A percentile compares a stretch with the other conserved stretches of the same genome.
Conservation (phyloP, 1,140 invertebrate genomes). For the Kradibia gibbosae region DNA sequence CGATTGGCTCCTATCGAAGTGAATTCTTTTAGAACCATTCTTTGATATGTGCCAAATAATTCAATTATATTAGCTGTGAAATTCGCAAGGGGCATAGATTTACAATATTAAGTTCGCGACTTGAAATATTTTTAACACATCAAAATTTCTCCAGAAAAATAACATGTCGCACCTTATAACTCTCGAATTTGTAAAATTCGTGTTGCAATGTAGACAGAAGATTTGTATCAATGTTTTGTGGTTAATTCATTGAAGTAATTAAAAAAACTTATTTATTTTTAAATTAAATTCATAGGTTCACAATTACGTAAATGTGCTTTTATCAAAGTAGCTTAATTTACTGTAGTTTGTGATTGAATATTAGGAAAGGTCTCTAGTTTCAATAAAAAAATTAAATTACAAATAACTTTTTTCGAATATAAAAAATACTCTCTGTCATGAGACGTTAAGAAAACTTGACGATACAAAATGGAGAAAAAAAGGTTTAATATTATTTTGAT, state of each 20-base stretch:
- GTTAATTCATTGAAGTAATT: no score
- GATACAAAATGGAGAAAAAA: slow-evolving; percentile 27
- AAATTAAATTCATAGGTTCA: not conserved
- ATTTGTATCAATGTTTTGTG: no score
- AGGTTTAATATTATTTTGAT: slow-evolving; percentile 43
- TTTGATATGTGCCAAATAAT: slow-evolving; percentile 27
- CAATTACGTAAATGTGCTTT: not conserved
- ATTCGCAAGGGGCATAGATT: not conserved
- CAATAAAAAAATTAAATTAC: not conserved
- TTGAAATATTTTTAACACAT: no score
- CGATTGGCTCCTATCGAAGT: slow-evolving; percentile 44
- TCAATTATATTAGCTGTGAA: slow-evolving; percentile 42
- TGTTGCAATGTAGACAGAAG: no score
- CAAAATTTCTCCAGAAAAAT: no score
- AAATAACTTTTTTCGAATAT: not conserved
- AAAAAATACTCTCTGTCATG: not conserved
- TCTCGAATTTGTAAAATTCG: no score
- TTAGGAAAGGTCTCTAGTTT: not conserved
- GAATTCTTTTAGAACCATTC: slow-evolving; percentile 30
- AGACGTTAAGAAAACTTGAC: slow-evolving; percentile 31
- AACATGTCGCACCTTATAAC: no score
- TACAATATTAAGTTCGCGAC: slow-evolving; percentile 1
- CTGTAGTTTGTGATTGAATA: not conserved
- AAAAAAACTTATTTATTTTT: no score
- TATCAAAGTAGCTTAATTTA: not conserved